Evolutionary conservation across 2,888 invertebrate species (phyloP), one percentile per base, ranked within the genome.

Genomic region (Cordilura impudica): DNA sequence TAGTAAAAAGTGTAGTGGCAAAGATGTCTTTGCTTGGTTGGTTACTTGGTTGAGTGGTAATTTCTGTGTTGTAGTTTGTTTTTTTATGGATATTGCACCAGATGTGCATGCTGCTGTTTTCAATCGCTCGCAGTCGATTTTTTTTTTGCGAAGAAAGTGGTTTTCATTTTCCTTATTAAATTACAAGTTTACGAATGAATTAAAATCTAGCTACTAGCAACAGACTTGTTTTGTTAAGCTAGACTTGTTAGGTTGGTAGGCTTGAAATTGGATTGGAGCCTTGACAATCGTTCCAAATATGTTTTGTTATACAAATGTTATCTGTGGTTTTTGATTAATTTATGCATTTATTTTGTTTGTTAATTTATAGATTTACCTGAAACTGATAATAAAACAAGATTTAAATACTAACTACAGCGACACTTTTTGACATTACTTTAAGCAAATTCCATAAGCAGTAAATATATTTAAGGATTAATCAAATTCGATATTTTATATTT

Each of bases 141-240:
- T 23, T 58, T 56, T 72, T 81, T 75, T 78, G 76, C 74, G 69
- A 81, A 78, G 81, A 82, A 82, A 82, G 82, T 82, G 82, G 81
- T 82, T 82, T 82, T 82, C 82, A 80, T 80, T 82, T 82, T 82
- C 80, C 81, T 82, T 81, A 81, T 82, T 82, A 80, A 81, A 82
- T 81, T 81, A 81, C 82, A 82, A 77, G 67, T 79, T 79, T 79
- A 75, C 67, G 67, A 79, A 63, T 79, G 79, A 79, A 79, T 75
- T 75, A 67, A 75, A 79, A 58, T 69, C 56, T 31, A 71, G 71
- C 66, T 69, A 70, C 35, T 39, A 58, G 71, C 47, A 75, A 29
- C 49, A 49, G 73, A 45, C 43, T 19, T 49, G 26, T 65, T 56
- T 31, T n/a, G 12, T 35, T 16, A n/a, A 60, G 19, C 35, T 21